These are phyloP conservation scores for Haliaeetus albicilla DNA, from an alignment of 2,797 vertebrate genomes.

Conservation along the genomic window DNA sequence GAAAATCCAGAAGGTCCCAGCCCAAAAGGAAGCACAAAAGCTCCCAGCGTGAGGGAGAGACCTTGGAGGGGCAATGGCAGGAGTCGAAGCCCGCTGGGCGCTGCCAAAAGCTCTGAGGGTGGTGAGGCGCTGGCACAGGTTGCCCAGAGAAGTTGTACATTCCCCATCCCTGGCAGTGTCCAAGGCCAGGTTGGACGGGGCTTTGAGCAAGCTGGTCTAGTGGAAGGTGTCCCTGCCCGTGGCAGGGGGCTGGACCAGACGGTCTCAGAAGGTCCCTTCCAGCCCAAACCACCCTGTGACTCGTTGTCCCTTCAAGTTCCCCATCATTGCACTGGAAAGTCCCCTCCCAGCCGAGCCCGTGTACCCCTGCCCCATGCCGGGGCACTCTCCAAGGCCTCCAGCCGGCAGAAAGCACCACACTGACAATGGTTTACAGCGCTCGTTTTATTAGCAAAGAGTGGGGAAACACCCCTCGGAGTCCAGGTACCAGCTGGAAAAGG, in stretches of 20 bases:
- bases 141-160: not conserved
- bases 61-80: not conserved
- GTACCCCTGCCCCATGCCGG: not conserved
- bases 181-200: not conserved
- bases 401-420: not conserved
- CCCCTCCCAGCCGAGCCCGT: not conserved
- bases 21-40: too few relatives aligned
- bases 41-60: not conserved
- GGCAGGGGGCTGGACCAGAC: too few relatives aligned
- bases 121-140: not conserved
- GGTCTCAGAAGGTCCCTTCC: too few relatives aligned
- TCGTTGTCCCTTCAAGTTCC: too few relatives aligned
- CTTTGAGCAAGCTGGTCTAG: too few relatives aligned
- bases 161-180: too few relatives aligned
- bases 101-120: not conserved
- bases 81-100: not conserved
- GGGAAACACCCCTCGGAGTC: not conserved
- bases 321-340: fast-evolving
- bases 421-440: not conserved
- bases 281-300: too few relatives aligned
- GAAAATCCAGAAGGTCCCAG: not conserved
- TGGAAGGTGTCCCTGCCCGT: too few relatives aligned
- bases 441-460: not conserved
- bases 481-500: not conserved
- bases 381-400: not conserved